Conservation (phyloP, 2,113 vertebrate genomes). For the Forbesichthys agassizii region DNA sequence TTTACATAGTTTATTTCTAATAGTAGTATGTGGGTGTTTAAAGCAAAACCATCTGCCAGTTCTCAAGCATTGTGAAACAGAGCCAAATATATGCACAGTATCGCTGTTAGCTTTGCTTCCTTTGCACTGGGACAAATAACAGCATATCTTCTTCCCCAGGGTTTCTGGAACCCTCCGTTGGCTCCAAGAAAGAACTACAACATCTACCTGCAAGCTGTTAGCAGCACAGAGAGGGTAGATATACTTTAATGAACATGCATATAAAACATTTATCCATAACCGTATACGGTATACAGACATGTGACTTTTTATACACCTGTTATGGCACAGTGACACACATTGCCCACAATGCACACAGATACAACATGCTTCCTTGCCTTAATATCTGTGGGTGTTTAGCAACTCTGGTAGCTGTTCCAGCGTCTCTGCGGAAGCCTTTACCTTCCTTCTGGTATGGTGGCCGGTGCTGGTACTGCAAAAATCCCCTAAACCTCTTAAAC, state of each 20-base stretch:
- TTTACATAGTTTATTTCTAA: neutral
- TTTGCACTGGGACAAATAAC: neutral
- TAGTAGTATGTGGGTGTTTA: neutral
- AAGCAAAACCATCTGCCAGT: neutral
- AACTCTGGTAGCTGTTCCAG: no score
- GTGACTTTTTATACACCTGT: no score
- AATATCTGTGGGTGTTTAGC: no score
- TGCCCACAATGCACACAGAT: no score
- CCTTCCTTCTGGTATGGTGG: no score
- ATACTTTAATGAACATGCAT: conserved; percentile 3
- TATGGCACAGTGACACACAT: no score
- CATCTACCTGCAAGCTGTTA: conserved; percentile 98
- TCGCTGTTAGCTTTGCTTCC: neutral
- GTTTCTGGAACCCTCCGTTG: conserved; percentile 95
- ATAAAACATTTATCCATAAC: neutral
- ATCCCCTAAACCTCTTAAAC: no score
- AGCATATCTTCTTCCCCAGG: conserved; percentile 52
- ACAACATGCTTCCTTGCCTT: no score
- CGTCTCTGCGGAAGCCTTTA: no score
- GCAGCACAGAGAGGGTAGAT: conserved; percentile 94
- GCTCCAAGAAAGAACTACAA: conserved; percentile 97
- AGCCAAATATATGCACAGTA: neutral
- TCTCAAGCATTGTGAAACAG: neutral
- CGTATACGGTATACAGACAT: neutral
- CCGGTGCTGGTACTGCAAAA: no score